Conservation (phyloP, 2,797 vertebrate species). For the Typhlichthys subterraneus region DNA sequence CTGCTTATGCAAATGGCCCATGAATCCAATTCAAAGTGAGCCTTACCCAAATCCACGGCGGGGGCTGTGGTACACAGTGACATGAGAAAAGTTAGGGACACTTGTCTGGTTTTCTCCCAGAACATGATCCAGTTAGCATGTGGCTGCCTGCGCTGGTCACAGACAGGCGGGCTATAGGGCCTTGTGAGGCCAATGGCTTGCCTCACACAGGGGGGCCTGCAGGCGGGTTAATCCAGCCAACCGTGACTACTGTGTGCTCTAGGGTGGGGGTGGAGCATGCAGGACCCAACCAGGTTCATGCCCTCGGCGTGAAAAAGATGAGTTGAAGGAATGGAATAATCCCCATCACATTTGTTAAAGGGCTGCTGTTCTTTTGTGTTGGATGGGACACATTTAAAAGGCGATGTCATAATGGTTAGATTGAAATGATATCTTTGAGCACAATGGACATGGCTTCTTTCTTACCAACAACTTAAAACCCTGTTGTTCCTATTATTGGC, state of each 20-base stretch:
- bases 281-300: constrained; percentile 86
- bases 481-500: constrained; percentile 79
- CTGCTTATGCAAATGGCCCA: constrained; percentile 99
- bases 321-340: constrained; percentile 81
- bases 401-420: constrained; percentile 81
- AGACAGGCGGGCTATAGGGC: constrained; percentile 80
- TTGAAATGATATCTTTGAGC: constrained; percentile 79
- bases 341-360: constrained; percentile 88
- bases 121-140: constrained; percentile 99
- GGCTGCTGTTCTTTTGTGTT: constrained; percentile 80
- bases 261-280: constrained; percentile 77
- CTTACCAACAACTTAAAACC: constrained; percentile 77
- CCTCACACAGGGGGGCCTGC: constrained; percentile 70
- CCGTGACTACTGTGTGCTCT: constrained; percentile 90
- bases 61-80: constrained; percentile 90
- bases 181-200: constrained; percentile 89
- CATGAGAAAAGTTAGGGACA: constrained; percentile 99
- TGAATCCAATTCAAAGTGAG: constrained; percentile 99
- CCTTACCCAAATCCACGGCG: constrained; percentile 64
- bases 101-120: constrained; percentile 88
- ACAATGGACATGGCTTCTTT: constrained; percentile 81
- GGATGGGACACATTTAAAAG: constrained; percentile 80
- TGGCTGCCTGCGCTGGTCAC: constrained; percentile 81
- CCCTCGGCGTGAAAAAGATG: constrained; percentile 86
- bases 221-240: constrained; percentile 89